Base-by-base conservation (phyloP, 1,140 invertebrate genomes). In the Sminthurides bifidus region DNA sequence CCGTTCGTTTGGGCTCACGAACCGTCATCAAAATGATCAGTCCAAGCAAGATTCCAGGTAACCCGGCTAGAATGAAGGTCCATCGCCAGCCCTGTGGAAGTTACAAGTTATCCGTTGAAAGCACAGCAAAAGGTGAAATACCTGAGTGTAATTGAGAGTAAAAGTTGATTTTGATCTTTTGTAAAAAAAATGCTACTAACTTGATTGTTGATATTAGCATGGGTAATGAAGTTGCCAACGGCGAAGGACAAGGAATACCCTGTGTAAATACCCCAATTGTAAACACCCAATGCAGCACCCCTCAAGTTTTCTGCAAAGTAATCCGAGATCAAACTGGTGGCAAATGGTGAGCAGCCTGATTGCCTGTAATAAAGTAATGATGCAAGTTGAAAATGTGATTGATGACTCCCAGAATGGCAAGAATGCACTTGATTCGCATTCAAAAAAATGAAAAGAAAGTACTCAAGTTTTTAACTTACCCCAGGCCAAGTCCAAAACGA, bases 191-290 rank as follows among this genome's bases (percentile, higher is more conserved):
- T 35, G 8, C n/a, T 43, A 43, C 46, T n/a, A 15, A 52, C 52
- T 29, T 60, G 68, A 15, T 62, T 64, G 52, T 70, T 71, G 19
- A 73, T 71, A 58, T 73, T 67, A 24, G 71, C 70, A 14, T 67
- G 46, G n/a, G 70, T 71, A 30, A 72, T 69, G 41, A 72, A 68
- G 61, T 74, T 73, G 4, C 72, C 72, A 19, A 74, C 52, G n/a
- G 71, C 71, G 56, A 70, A 74, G 5, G 72, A 68, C 64, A 74
- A 54, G 31, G 71, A 71, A 61, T 73, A 74, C 0, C 73, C 73
- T 27, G 70, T 68, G 56, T 74, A 73, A 35, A 74, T 73, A 12
- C 73, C 73, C 69, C 69, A 73, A 60, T 74, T 74, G 61, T 73
- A 73, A 17, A 74, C 65, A 6, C 72, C 72, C 4, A 74, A 46